phyloP scores from a whole-genome alignment of 2,113 vertebrate species.

The Brachypodius melanocephalos region DNA sequence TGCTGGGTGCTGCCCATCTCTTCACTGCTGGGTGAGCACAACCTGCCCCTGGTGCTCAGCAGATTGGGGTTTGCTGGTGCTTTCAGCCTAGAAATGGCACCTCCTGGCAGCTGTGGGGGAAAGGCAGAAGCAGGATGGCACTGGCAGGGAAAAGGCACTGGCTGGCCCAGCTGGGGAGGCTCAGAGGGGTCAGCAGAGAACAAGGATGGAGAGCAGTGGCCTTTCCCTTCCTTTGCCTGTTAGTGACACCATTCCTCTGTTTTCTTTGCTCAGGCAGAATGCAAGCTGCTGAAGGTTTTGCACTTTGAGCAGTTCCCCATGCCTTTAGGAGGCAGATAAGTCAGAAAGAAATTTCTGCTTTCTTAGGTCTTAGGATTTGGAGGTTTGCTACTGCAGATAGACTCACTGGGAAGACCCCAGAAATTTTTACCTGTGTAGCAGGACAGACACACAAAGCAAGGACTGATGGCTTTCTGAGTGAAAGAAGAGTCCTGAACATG shows the following conservation, averaged over 20 bases:
- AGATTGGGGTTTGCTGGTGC: neutral
- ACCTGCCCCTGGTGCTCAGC: neutral
- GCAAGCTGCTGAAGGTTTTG: neutral
- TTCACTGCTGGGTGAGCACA: neutral
- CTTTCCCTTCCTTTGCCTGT: neutral
- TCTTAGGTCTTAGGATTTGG: neutral
- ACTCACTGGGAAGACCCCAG: neutral
- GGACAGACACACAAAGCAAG: neutral
- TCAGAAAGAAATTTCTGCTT: neutral
- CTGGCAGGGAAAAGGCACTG: neutral
- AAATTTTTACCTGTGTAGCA: neutral
- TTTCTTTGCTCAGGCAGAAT: neutral
- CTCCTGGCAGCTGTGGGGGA: neutral
- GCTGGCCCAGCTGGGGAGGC: neutral
- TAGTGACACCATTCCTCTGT: neutral
- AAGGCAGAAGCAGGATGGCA: neutral
- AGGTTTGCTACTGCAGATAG: neutral
- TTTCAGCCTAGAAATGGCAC: neutral
- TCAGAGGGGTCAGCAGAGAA: neutral
- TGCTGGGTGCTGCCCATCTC: neutral
- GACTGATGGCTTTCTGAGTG: neutral
- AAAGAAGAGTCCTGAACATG: neutral
- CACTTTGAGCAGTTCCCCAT: neutral
- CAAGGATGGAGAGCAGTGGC: fast-evolving
- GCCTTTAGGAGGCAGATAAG: neutral